phyloP scores from a whole-genome alignment of 2,113 vertebrate genomes.

The Pelecanoides urinatrix region DNA sequence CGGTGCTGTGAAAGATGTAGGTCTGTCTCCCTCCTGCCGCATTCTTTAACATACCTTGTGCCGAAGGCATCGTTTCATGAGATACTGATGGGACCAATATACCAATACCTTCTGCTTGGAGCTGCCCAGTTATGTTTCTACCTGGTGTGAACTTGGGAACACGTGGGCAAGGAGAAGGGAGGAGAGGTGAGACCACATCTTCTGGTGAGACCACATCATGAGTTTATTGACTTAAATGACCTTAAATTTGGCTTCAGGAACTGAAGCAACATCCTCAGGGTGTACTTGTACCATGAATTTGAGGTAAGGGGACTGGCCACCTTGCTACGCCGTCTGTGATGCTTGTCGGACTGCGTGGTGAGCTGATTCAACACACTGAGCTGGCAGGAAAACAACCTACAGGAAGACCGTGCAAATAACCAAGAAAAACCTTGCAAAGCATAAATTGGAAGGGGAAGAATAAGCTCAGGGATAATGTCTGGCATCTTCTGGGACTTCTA shows the following conservation, averaged over 20 bases:
- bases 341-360: not conserved
- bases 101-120: not conserved
- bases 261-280: not conserved
- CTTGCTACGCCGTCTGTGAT: rapidly evolving
- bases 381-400: not conserved
- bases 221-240: not conserved
- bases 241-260: not conserved
- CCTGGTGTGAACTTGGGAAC: not conserved
- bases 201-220: not conserved
- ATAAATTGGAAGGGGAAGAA: not conserved
- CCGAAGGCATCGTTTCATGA: rapidly evolving
- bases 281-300: rapidly evolving
- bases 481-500: not conserved
- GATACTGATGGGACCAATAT: rapidly evolving
- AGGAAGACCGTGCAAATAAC: no score
- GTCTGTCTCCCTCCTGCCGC: not conserved
- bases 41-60: no score
- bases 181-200: not conserved
- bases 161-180: not conserved
- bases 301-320: not conserved
- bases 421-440: not conserved
- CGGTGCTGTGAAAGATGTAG: rapidly evolving
- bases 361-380: not conserved
- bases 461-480: not conserved
- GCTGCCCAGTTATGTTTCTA: not conserved